These are phyloP conservation scores for Prunella strophiata DNA, from an alignment of 2,797 vertebrate species.

Conservation along the genomic window DNA sequence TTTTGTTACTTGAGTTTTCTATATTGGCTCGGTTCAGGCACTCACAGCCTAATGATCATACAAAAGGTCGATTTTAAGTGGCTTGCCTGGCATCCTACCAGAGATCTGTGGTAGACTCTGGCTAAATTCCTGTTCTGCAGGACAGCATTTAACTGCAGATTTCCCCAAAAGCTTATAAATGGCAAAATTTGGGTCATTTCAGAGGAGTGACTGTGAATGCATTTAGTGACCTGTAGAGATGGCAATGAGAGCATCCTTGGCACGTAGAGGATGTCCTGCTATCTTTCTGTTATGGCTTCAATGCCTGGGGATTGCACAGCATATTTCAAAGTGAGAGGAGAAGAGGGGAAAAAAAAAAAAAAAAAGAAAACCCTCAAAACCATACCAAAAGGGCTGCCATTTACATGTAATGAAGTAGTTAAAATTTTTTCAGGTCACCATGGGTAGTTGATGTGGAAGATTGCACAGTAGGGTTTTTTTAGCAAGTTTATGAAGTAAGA, in stretches of 20 bases:
- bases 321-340: not conserved
- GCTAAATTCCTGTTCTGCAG: constrained; percentile 7
- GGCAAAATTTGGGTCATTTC: not conserved
- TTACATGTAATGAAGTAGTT: not conserved
- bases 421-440: fast-evolving
- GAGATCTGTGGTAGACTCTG: not conserved
- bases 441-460: not conserved
- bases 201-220: not conserved
- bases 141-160: constrained; percentile 1
- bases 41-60: not conserved
- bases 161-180: not conserved
- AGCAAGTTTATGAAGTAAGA: not conserved
- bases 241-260: not conserved
- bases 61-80: not conserved
- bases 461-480: not conserved
- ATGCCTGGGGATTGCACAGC: not conserved
- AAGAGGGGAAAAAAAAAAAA: fast-evolving
- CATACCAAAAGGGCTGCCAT: not conserved
- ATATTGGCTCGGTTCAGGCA: not conserved
- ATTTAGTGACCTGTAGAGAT: constrained; percentile 39
- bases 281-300: constrained; percentile 1
- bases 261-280: not conserved
- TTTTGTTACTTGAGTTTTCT: not conserved
- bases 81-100: not conserved
- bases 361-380: not conserved